Percentiles rank a stretch among this genome's conserved stretches.
These are phyloP conservation scores for Pocota personata DNA, from an alignment of 2,888 invertebrate genomes.

Conservation along the genomic window DNA sequence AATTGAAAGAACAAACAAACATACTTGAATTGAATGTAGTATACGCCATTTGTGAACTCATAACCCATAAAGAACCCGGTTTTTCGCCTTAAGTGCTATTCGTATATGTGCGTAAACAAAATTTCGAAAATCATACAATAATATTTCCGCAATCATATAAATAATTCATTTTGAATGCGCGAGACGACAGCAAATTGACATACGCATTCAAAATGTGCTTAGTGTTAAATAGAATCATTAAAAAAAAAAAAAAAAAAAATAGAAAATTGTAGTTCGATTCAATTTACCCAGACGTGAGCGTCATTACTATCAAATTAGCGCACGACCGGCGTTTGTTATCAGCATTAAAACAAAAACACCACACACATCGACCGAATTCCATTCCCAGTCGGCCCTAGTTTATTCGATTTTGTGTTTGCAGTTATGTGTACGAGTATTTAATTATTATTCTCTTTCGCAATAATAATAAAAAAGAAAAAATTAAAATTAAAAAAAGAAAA, in stretches of 20 bases:
- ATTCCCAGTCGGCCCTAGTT: not conserved
- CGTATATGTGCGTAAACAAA: conserved; percentile 28
- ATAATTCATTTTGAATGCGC: conserved; percentile 61
- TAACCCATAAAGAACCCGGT: conserved; percentile 44
- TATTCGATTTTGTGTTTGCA: not conserved
- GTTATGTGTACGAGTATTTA: conserved; percentile 5
- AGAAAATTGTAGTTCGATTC: conserved; percentile 33
- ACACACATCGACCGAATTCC: conserved; percentile 18
- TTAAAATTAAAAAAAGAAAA: not conserved
- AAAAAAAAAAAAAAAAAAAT: not conserved
- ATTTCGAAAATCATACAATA: conserved; percentile 4
- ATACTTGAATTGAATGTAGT: conserved; percentile 15
- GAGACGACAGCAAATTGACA: conserved; percentile 33
- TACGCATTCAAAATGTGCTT: conserved; percentile 18
- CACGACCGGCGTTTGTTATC: conserved; percentile 70
- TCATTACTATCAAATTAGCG: conserved; percentile 72
- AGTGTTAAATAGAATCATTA: not conserved
- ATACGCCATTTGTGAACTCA: conserved; percentile 51
- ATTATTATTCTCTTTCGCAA: conserved; percentile 41
- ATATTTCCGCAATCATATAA: conserved; percentile 70
- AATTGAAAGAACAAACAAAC: conserved; percentile 42
- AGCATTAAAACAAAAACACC: conserved; percentile 37
- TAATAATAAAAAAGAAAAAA: no score
- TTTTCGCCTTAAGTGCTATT: conserved; percentile 16
- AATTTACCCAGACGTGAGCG: conserved; percentile 59